Evolutionary conservation across 2,113 vertebrate species (phyloP).

Genomic region (Forbesichthys agassizii): DNA sequence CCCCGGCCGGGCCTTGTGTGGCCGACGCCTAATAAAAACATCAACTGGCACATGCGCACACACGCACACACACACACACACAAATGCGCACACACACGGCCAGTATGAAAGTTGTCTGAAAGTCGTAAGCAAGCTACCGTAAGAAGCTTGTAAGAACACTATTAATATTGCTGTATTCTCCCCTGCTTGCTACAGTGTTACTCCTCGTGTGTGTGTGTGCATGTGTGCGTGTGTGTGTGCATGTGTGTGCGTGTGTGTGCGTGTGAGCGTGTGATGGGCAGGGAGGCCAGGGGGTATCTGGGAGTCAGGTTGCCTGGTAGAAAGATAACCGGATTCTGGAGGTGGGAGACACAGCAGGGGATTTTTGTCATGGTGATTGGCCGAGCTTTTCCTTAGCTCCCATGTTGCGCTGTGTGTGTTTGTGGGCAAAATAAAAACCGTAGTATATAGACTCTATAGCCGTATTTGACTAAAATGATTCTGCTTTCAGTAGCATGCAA

Average conservation of each 20-base stretch:
- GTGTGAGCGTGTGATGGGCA: background rate
- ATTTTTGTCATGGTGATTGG: background rate
- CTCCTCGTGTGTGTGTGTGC: too few species aligned
- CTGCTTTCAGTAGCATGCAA: too few species aligned
- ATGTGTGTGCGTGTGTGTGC: too few species aligned
- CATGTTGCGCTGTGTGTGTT: too few species aligned
- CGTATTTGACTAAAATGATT: too few species aligned
- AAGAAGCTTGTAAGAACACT: slow-evolving; percentile 33
- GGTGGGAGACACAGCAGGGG: background rate
- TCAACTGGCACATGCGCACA: background rate
- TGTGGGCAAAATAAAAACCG: too few species aligned
- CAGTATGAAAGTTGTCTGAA: slow-evolving; percentile 57
- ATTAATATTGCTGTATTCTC: slow-evolving; percentile 25
- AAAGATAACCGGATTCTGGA: slow-evolving; percentile 4
- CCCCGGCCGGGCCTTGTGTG: slow-evolving; percentile 13
- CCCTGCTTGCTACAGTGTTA: too few species aligned
- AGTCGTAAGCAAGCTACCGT: slow-evolving; percentile 46
- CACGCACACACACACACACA: background rate
- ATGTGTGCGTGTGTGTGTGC: background rate
- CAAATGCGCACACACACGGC: slow-evolving; percentile 12
- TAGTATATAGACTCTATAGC: too few species aligned
- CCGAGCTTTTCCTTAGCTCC: background rate
- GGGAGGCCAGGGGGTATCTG: background rate
- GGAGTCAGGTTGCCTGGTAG: slow-evolving; percentile 8
- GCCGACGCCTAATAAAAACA: slow-evolving; percentile 28